A percentile compares a stretch with the other conserved stretches of the same genome.
Conservation (phyloP, 2,888 invertebrate genomes). For the Brachyopa scutellaris region DNA sequence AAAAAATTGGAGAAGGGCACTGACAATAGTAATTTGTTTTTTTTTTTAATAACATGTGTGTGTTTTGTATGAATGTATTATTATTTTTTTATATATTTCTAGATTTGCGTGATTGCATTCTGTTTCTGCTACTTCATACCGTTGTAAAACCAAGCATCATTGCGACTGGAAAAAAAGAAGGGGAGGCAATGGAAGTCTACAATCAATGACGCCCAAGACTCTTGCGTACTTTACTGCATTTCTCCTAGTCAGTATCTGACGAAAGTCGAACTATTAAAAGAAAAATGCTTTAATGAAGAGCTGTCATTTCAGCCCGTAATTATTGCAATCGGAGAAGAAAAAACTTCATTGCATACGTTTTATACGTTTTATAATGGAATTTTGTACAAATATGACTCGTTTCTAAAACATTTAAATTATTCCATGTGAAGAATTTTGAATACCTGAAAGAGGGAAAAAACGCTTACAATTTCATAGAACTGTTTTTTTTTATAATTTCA, state of each 20-base stretch:
- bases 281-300: not conserved
- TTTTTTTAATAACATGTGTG: not conserved
- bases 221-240: not conserved
- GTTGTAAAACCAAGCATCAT: not conserved
- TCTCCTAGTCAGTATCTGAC: not conserved
- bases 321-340: no score
- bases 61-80: not conserved
- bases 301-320: conserved; percentile 15
- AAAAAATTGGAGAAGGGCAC: not conserved
- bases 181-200: not conserved
- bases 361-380: conserved; percentile 29
- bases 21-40: not conserved
- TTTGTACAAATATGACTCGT: conserved; percentile 19
- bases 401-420: conserved; percentile 26
- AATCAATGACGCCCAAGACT: not conserved
- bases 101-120: not conserved
- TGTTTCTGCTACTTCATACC: not conserved
- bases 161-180: not conserved
- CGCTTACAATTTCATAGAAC: not conserved
- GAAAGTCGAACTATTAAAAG: not conserved
- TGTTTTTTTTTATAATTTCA: conserved; percentile 6
- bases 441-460: not conserved
- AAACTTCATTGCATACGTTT: not conserved
- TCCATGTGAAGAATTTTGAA: not conserved
- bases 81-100: not conserved